Base-by-base conservation (phyloP, 2,888 invertebrate genomes). In the Drosophila nr. perissopoda region DNA sequence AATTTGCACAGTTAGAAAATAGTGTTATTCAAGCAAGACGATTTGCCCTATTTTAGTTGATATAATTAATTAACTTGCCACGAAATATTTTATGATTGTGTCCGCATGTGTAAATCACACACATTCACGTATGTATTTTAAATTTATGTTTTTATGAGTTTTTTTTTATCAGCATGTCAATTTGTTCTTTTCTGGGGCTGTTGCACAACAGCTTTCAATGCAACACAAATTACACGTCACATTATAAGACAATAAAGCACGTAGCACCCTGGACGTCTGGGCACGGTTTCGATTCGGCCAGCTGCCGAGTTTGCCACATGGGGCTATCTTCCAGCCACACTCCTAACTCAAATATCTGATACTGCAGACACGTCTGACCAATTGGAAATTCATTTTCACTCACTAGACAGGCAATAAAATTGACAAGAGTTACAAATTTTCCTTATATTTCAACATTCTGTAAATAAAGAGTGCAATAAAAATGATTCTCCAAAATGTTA, bases 191-290 rank as follows among this genome's bases (percentile, higher is more conserved):
- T 48, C 31, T 34, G 64, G 52, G 60, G 36, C 56, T 62, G 49
- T 40, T 38, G 48, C 31, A 25, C 61, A 38, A 31, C 5, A 34
- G 31, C 52, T 54, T 74, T 68, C 60, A 68, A 68, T 74, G 48
- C 61, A 74, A 74, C 68, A 81, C 74, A 79, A 83, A 85, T 86
- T 80, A 81, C 77, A 81, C 70, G 77, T 69, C 58, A 61, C 62
- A 77, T 80, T 86, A 83, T 77, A 80, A 81, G 83, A 80, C 88
- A 76, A 86, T 80, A 72, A 77, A 79, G 89, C 85, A 85, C 85
- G 85, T 85, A 85, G 83, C 63, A 49, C 52, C 48, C 21, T 16
- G 60, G 51, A 49, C 70, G 76, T 80, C 70, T 74, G 70, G 53
- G 48, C 73, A 42, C 68, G 67, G 62, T 56, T 76, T 74, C 61